These are phyloP conservation scores for Eueides isabella DNA, from an alignment of 1,140 invertebrate species.

Conservation along the genomic window DNA sequence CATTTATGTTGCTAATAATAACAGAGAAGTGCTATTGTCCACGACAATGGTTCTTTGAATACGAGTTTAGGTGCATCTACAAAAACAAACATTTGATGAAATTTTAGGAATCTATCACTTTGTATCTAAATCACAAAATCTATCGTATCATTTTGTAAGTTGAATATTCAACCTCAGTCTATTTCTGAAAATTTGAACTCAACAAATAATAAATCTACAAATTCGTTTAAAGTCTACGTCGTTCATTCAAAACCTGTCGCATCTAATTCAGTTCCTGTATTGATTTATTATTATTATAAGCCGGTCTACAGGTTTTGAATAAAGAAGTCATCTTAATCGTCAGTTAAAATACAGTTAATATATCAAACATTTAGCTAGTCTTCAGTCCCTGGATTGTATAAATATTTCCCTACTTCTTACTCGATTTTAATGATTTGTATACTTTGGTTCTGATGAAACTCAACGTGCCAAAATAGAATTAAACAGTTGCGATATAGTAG, in stretches of 20 bases:
- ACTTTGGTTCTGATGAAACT: conserved; percentile 82
- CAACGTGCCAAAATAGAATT: conserved; percentile 81
- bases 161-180: conserved; percentile 56
- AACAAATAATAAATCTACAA: conserved; percentile 68
- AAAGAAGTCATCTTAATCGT: conserved; percentile 75
- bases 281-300: conserved; percentile 55
- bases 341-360: conserved; percentile 81
- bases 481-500: conserved; percentile 81
- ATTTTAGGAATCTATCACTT: conserved; percentile 29
- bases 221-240: conserved; percentile 72
- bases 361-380: conserved; percentile 82
- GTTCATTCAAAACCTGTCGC: conserved; percentile 79
- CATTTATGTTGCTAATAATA: conserved; percentile 12
- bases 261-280: conserved; percentile 76
- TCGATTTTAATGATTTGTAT: conserved; percentile 81
- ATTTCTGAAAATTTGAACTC: conserved; percentile 57
- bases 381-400: conserved; percentile 81
- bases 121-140: conserved; percentile 57
- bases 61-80: conserved; percentile 14
- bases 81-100: background rate
- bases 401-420: conserved; percentile 81
- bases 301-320: conserved; percentile 78
- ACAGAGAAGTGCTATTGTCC: background rate
- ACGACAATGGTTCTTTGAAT: conserved; percentile 8
- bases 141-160: conserved; percentile 44